Conservation (phyloP, 2,888 invertebrate species). For the Hyppa rectilinea region DNA sequence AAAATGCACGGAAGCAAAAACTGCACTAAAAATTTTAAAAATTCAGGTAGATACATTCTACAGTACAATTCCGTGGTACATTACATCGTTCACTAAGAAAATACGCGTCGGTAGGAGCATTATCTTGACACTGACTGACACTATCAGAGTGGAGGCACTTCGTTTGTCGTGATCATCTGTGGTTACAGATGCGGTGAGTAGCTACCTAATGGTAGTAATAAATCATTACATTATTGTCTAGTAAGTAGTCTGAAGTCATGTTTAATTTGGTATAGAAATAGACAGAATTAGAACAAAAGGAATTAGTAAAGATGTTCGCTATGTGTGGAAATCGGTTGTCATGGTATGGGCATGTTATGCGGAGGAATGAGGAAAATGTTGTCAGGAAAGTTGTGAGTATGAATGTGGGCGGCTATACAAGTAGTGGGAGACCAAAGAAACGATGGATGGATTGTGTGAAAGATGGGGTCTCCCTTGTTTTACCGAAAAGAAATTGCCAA, state of each 20-base stretch:
- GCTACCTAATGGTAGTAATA: background rate
- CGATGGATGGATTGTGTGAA: too few species aligned
- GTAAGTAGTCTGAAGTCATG: background rate
- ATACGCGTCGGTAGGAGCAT: conserved; percentile 25
- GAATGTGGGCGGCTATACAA: too few species aligned
- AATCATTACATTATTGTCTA: background rate
- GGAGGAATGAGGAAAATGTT: too few species aligned
- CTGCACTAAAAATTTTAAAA: background rate
- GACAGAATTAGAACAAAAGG: too few species aligned
- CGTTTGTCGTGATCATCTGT: conserved; percentile 28
- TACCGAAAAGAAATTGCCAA: too few species aligned
- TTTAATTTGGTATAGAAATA: background rate
- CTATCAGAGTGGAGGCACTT: conserved; percentile 53
- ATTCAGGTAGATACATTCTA: conserved; percentile 2
- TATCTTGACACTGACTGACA: conserved; percentile 74
- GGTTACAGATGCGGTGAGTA: background rate
- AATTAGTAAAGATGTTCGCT: too few species aligned
- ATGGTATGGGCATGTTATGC: too few species aligned
- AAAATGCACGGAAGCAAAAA: background rate
- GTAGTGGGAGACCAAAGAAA: too few species aligned
- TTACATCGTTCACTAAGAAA: conserved; percentile 19
- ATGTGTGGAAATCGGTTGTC: too few species aligned
- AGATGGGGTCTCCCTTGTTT: too few species aligned
- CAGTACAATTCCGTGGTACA: background rate
- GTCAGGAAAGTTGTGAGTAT: too few species aligned